Conservation (phyloP, 2,113 vertebrate genomes). For the Phylloscopus whistleri region DNA sequence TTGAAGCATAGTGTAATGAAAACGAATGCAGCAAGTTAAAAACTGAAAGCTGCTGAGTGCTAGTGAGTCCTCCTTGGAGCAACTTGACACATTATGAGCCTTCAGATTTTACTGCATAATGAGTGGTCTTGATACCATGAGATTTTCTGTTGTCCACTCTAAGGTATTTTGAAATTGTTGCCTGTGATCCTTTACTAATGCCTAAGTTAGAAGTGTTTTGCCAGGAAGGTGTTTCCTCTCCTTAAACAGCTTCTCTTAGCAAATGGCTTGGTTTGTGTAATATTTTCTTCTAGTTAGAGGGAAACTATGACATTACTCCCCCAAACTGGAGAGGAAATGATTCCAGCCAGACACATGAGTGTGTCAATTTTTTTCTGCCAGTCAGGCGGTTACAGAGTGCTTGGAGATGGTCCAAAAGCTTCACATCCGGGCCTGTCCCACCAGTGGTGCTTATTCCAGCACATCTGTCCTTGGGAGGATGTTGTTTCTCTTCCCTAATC, state of each 20-base stretch:
- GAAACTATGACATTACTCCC: background rate
- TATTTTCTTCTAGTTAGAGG: background rate
- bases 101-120: background rate
- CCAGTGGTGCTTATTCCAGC: background rate
- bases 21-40: background rate
- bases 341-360: background rate
- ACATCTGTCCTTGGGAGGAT: background rate
- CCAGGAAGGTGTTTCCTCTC: background rate
- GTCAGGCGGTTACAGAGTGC: background rate
- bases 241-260: background rate
- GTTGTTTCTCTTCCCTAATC: background rate
- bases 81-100: background rate
- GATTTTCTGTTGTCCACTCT: background rate
- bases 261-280: background rate
- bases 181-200: background rate
- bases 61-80: background rate
- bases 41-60: background rate
- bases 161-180: background rate
- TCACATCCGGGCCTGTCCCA: accelerated
- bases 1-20: background rate
- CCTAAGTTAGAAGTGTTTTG: background rate
- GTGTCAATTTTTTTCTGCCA: background rate
- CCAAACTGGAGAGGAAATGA: background rate
- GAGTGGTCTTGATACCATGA: background rate
- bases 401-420: background rate